A percentile compares a stretch with the other conserved stretches of the same genome.
phyloP scores from a whole-genome alignment of 2,888 invertebrate species.

The Parascotia fuliginaria region DNA sequence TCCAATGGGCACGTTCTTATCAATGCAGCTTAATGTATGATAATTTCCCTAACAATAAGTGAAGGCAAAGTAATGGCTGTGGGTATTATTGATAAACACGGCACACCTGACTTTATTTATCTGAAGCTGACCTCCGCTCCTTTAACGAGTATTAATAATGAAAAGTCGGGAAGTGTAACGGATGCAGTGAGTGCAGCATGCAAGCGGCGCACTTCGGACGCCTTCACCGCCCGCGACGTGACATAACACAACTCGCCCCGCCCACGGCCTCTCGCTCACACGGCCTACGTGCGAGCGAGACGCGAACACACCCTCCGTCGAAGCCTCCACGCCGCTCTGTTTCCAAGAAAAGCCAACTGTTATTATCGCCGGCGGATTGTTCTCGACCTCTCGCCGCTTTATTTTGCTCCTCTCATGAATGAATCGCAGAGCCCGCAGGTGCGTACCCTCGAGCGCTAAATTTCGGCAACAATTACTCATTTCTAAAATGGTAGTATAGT shows the following conservation, averaged over 20 bases:
- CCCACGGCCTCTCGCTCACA: conserved; percentile 75
- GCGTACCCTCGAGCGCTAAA: conserved; percentile 72
- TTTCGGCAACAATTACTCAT: conserved; percentile 73
- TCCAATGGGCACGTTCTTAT: background rate
- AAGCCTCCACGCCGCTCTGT: conserved; percentile 77
- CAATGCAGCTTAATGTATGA: background rate
- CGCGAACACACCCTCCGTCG: conserved; percentile 65
- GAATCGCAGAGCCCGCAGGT: conserved; percentile 78
- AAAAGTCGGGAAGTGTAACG: conserved; percentile 70
- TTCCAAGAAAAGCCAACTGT: conserved; percentile 84
- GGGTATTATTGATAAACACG: conserved; percentile 11
- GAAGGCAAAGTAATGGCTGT: conserved; percentile 5
- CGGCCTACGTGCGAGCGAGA: conserved; percentile 66
- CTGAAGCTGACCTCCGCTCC: conserved; percentile 59
- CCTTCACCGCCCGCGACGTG: conserved; percentile 72
- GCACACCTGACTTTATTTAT: conserved; percentile 52
- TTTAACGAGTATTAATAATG: conserved; percentile 64
- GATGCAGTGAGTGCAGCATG: conserved; percentile 59
- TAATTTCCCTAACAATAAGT: background rate
- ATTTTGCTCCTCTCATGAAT: conserved; percentile 77
- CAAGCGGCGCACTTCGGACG: conserved; percentile 57
- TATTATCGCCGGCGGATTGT: conserved; percentile 80
- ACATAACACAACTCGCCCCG: conserved; percentile 77
- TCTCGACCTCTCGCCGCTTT: conserved; percentile 73
- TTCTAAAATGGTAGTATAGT: conserved; percentile 66